phyloP scores from a whole-genome alignment of 2,797 vertebrate genomes.

The Glyptemys insculpta region DNA sequence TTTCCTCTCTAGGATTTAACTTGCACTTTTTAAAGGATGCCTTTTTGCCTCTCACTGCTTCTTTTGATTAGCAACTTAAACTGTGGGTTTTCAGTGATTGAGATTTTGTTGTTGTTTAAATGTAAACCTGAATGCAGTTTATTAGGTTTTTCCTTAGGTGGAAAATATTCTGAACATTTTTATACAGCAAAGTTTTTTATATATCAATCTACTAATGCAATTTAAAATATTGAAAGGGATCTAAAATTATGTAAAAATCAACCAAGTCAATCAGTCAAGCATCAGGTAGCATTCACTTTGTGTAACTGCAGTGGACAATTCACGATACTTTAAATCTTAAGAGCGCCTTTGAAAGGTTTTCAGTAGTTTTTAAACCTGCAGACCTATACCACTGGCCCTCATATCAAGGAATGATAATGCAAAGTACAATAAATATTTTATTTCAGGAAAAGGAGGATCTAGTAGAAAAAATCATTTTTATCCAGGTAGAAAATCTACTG shows the following conservation, averaged over 20 bases:
- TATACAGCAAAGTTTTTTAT: neutral
- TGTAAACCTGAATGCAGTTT: neutral
- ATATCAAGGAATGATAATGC: constrained; percentile 2
- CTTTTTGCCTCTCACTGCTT: too few relatives aligned
- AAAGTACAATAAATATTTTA: neutral
- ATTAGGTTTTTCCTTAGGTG: neutral
- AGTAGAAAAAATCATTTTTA: neutral
- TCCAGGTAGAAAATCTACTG: neutral
- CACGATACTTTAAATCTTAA: neutral
- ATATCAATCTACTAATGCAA: constrained; percentile 8
- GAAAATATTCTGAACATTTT: neutral
- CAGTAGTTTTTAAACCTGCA: neutral
- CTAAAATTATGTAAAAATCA: constrained; percentile 36
- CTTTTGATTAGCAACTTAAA: neutral
- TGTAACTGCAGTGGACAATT: constrained; percentile 15
- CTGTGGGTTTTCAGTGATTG: too few relatives aligned
- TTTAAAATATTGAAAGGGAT: constrained; percentile 15
- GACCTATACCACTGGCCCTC: neutral
- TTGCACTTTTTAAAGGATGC: too few relatives aligned
- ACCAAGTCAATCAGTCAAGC: constrained; percentile 23
- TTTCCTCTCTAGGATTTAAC: too few relatives aligned
- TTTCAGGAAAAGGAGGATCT: neutral
- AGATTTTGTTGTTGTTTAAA: neutral
- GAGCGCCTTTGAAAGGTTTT: neutral
- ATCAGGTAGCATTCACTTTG: neutral